Percentiles rank a stretch among this genome's conserved stretches.
Conservation (phyloP, 2,888 invertebrate genomes). For the Andrena bucephala region DNA sequence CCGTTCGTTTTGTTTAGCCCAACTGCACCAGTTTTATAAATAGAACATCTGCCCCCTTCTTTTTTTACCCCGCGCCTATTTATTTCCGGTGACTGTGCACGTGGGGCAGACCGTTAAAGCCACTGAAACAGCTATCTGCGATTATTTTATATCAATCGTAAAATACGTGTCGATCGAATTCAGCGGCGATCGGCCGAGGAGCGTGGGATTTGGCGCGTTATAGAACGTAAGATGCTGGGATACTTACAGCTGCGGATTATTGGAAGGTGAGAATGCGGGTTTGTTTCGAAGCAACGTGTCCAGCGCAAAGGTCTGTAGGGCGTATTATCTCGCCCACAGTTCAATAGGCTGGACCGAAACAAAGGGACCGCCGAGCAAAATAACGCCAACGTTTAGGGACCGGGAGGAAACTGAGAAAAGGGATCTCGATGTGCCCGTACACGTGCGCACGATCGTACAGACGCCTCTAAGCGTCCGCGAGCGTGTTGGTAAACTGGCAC, state of each 20-base stretch:
- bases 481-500: slow-evolving; percentile 60
- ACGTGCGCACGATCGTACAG: slow-evolving; percentile 55
- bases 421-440: slow-evolving; percentile 74
- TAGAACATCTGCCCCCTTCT: not conserved
- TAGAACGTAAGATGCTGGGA: slow-evolving; percentile 56
- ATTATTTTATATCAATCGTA: slow-evolving; percentile 46
- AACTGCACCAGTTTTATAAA: slow-evolving; percentile 14
- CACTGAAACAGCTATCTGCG: slow-evolving; percentile 12
- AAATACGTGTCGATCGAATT: slow-evolving; percentile 49
- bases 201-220: slow-evolving; percentile 39
- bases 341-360: slow-evolving; percentile 83
- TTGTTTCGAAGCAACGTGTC: slow-evolving; percentile 73
- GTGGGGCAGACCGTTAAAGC: not conserved
- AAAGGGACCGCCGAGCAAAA: slow-evolving; percentile 80
- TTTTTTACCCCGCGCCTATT: slow-evolving; percentile 19
- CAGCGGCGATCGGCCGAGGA: slow-evolving; percentile 28
- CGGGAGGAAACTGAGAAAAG: slow-evolving; percentile 79
- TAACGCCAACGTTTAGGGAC: slow-evolving; percentile 82
- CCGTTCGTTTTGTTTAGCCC: not conserved
- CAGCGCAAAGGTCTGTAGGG: slow-evolving; percentile 71
- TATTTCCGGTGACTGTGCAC: not conserved
- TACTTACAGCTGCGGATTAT: slow-evolving; percentile 71
- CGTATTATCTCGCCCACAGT: slow-evolving; percentile 81
- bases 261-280: slow-evolving; percentile 73
- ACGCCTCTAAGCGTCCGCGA: slow-evolving; percentile 48